phyloP scores from a whole-genome alignment of 2,888 invertebrate genomes.

The Diachrysia chrysitis region DNA sequence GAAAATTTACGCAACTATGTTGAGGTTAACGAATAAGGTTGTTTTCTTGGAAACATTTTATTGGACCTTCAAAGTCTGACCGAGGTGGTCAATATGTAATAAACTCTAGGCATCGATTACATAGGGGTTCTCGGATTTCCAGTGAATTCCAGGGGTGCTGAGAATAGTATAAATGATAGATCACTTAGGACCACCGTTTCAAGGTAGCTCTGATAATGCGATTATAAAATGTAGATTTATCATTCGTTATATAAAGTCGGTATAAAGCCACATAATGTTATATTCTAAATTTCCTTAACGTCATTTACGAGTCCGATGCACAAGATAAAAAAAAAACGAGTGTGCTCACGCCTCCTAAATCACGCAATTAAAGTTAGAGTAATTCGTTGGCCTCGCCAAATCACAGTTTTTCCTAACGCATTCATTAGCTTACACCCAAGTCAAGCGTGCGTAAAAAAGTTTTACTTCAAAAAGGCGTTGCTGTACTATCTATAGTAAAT shows the following conservation, averaged over 20 bases:
- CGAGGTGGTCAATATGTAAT: neutral
- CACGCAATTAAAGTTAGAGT: too few relatives aligned
- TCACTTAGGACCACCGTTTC: neutral
- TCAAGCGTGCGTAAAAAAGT: too few relatives aligned
- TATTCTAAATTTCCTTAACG: neutral
- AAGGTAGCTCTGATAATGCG: neutral
- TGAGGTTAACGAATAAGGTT: neutral
- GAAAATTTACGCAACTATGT: neutral
- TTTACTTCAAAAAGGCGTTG: too few relatives aligned
- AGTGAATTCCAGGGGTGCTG: neutral
- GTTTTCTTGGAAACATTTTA: neutral
- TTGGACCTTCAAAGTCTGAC: neutral
- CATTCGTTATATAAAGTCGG: neutral
- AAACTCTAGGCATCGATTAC: too few relatives aligned
- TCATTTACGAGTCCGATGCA: neutral
- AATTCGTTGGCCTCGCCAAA: too few relatives aligned
- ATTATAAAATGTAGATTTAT: neutral
- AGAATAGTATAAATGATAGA: neutral
- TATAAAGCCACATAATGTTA: slow-evolving; percentile 2
- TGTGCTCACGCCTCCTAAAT: too few relatives aligned
- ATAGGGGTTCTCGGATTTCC: neutral
- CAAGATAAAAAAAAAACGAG: too few relatives aligned
- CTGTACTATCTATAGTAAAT: slow-evolving; percentile 2
- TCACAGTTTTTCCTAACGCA: too few relatives aligned
- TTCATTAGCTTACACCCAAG: too few relatives aligned